Base-by-base conservation (phyloP, 2,113 vertebrate genomes). In the Collichthys lucidus region DNA sequence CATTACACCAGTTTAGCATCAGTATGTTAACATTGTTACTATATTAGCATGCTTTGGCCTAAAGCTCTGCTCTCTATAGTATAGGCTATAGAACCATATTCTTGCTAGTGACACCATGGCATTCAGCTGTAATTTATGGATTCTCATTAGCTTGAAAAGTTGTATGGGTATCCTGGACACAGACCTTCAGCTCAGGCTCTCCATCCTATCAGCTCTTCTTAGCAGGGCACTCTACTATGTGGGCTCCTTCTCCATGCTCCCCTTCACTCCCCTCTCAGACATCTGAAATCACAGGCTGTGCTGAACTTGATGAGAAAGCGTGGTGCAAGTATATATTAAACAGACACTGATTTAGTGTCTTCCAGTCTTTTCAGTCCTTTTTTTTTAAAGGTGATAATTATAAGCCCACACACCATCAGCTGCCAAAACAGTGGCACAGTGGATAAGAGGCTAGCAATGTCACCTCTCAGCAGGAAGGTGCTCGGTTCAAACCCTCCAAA, bases 321-420 rank as follows among this genome's bases (percentile, higher is more conserved):
- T 49, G 17, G 40, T 42, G 15, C n/a, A 77, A 31, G 29, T 73
- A 31, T 77, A 83, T 31, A 82, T 78, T 55, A 55, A 69, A 59
- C 42, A 53, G 65, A 70, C 64, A n/a, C n/a, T 26, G 19, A 62
- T 12, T 79, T 22, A 0, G 65, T 78, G 73, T 71, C 53, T 22
- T 74, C 65, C 24, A 24, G 31, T 77, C 68, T 65, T 74, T 24
- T 40, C 35, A 8, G 35, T 35, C 35, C 35, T 40, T 40, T 40
- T 40, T 35, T 6, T 35, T 26, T 35, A 1, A 76, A 71, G 8
- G 77, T 53, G 66, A 61, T 68, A 76, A 86, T 86, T 87, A 85
- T 49, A 72, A 76, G 35, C 77, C 80, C 46, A 77, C 84, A 40
- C 75, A 66, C 42, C 44, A 70, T 79, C 70, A 87, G 73, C 66